Conservation (phyloP, 1,140 invertebrate genomes). For the Zaprionus kolodkinae region DNA sequence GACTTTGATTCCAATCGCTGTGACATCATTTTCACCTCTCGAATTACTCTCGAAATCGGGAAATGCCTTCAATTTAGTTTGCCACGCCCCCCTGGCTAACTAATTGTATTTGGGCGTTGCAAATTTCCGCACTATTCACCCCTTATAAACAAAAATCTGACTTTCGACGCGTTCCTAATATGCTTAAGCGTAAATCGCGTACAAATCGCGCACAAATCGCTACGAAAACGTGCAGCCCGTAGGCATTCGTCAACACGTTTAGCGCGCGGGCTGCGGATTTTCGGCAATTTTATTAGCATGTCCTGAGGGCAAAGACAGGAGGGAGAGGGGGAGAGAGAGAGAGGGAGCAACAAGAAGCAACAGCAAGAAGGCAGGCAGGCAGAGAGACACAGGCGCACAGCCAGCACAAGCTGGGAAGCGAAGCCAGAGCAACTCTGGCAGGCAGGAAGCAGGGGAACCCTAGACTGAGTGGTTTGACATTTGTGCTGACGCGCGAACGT, state of each 20-base stretch:
- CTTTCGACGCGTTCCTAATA: conserved; percentile 75
- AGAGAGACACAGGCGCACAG: conserved; percentile 72
- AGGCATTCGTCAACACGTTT: conserved; percentile 60
- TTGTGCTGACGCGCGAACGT: conserved; percentile 82
- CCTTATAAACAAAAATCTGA: conserved; percentile 42
- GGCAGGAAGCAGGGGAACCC: not conserved
- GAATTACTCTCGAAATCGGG: conserved; percentile 25
- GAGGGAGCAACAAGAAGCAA: conserved; percentile 52
- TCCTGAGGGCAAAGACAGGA: conserved; percentile 53
- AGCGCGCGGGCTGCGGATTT: conserved; percentile 59
- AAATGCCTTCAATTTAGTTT: not conserved
- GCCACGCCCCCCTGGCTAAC: conserved; percentile 24
- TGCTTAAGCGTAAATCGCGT: conserved; percentile 67
- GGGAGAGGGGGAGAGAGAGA: conserved; percentile 4
- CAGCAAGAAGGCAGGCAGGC: conserved; percentile 9
- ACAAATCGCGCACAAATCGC: conserved; percentile 70
- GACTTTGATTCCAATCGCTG: conserved; percentile 45
- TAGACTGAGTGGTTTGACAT: conserved; percentile 79
- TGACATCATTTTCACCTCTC: conserved; percentile 43
- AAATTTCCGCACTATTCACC: conserved; percentile 36
- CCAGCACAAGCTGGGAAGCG: not conserved
- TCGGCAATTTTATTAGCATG: conserved; percentile 79
- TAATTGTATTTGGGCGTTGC: conserved; percentile 43
- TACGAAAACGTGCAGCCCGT: conserved; percentile 33
- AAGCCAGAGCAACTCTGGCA: not conserved